A percentile compares a stretch with the other conserved stretches of the same genome.
phyloP scores from a whole-genome alignment of 2,797 vertebrate species.

The Acridotheres tristis region DNA sequence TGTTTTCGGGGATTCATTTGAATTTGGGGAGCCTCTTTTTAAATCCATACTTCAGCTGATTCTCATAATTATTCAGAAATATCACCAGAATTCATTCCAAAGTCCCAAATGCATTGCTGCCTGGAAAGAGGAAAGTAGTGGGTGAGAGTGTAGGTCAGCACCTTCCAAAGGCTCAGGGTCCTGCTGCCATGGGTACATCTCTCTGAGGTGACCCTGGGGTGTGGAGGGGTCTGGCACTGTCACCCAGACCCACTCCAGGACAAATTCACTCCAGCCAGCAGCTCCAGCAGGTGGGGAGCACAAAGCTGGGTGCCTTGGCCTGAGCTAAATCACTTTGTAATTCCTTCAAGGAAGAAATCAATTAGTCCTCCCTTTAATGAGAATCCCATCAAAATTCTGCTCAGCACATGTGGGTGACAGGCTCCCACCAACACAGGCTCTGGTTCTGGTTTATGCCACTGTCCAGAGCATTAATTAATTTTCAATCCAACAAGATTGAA shows the following conservation, averaged over 20 bases:
- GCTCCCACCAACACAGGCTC: neutral
- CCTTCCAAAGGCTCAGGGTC: neutral
- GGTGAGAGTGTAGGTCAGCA: neutral
- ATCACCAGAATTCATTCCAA: neutral
- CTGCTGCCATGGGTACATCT: neutral
- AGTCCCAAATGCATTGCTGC: accelerated
- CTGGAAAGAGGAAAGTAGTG: neutral
- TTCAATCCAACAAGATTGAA: neutral
- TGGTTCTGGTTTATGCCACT: slow-evolving; percentile 72
- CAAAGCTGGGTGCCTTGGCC: slow-evolving; percentile 74
- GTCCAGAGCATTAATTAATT: neutral
- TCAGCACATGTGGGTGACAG: neutral
- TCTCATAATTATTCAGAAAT: neutral
- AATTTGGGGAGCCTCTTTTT: neutral
- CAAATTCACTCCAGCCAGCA: neutral
- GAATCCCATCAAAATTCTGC: slow-evolving; percentile 79
- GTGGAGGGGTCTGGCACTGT: neutral
- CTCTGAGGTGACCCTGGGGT: accelerated
- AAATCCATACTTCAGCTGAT: neutral
- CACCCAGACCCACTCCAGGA: neutral
- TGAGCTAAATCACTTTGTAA: slow-evolving; percentile 95
- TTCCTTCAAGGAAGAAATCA: slow-evolving; percentile 89
- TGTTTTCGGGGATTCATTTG: accelerated
- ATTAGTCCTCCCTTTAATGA: slow-evolving; percentile 85
- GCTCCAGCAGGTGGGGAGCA: neutral